Base-by-base conservation (phyloP, 2,888 invertebrate genomes). In the Drosophila cognata region DNA sequence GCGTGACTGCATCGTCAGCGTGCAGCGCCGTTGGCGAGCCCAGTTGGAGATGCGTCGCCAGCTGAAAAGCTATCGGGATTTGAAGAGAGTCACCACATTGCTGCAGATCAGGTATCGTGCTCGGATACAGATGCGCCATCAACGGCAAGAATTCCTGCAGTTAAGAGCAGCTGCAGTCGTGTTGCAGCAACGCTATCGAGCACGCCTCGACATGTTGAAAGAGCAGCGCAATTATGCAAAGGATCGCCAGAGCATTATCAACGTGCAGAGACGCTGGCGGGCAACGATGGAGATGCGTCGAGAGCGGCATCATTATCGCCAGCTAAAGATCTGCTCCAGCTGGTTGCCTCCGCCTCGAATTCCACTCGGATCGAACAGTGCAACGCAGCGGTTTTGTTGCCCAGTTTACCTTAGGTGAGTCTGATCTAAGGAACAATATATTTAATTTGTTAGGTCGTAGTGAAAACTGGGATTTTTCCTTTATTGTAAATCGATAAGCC, bases 371-470 rank as follows among this genome's bases (percentile, higher is more conserved):
- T 93, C 96, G 97, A 70, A 98, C 98, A 21, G 97, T 99, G n/a
- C 98, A 99, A 92, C 98, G 98, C 88, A 96, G 97, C 8, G 99
- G 99, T 33, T 99, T 99, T 93, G 97, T 97, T 13, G 99, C 98
- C 0, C 94, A 97, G 4, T 99, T 98, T 93, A 96, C 97, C 90
- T 96, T 97, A 82, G 97, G 97, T 97, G 61, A 80, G 79, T 35
- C 4, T 2, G n/a, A 33, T 43, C 5, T 13, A 7, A 6, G 18
- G 6, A 43, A 43, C 43, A 6, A 43, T 21, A 43, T 43, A 13
- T n/a, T 13, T 21, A 2, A 8, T 18, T 38, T 2, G 18, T n/a
- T 41, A n/a, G 4, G 10, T 38, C 10, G 8, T 18, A 38, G 18
- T 8, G 8, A 38, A 38, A 38, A 38, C 18, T 38, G 1, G 21